A percentile compares a stretch with the other conserved stretches of the same genome.
Conservation (phyloP, 2,888 invertebrate genomes). For the Agrotis exclamationis region DNA sequence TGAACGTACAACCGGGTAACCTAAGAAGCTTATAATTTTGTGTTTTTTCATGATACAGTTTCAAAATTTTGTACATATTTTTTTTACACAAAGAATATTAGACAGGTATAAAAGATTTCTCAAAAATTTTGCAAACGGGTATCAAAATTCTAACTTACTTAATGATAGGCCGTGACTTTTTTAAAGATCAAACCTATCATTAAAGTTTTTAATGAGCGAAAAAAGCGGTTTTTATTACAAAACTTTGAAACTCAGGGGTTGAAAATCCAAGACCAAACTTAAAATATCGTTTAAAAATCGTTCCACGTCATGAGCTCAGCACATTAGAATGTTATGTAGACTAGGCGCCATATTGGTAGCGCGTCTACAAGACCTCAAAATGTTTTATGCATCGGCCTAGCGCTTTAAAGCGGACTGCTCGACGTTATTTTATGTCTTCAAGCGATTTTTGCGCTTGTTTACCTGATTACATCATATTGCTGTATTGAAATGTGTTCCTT, state of each 20-base stretch:
- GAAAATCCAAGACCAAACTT: background rate
- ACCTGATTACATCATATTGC: conserved; percentile 9
- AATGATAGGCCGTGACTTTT: background rate
- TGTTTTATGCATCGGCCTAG: conserved; percentile 76
- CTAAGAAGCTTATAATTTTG: too few relatives aligned
- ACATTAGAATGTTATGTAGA: conserved; percentile 75
- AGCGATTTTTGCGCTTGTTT: conserved; percentile 48
- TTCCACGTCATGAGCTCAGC: conserved; percentile 44
- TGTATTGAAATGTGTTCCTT: background rate
- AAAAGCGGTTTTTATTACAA: too few relatives aligned
- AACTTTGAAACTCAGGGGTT: background rate
- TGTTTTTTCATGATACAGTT: too few relatives aligned
- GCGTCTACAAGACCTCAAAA: conserved; percentile 72
- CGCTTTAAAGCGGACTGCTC: conserved; percentile 73
- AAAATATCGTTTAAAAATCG: conserved; percentile 35
- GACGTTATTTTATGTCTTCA: conserved; percentile 65
- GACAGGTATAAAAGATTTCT: too few relatives aligned
- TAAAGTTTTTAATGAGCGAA: background rate
- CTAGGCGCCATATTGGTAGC: conserved; percentile 71
- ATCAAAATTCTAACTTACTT: background rate
- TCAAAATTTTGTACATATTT: too few relatives aligned
- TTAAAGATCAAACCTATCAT: too few relatives aligned
- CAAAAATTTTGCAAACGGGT: background rate
- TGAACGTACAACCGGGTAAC: too few relatives aligned
- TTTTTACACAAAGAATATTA: too few relatives aligned